Evolutionary conservation across 2,888 invertebrate species (phyloP).

Genomic region (Hydraecia micacea): DNA sequence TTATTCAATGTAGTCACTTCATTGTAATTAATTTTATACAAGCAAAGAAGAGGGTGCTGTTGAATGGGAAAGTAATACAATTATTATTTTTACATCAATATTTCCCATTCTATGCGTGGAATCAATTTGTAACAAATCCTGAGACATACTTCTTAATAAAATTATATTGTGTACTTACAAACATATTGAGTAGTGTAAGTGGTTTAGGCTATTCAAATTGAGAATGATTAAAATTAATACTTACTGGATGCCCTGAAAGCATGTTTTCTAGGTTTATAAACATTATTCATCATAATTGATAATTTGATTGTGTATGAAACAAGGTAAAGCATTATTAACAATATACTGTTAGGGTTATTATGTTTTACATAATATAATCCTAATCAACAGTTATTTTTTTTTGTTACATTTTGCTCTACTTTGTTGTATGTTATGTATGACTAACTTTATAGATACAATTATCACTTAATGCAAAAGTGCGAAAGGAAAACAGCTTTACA

Average conservation of each 20-base stretch:
- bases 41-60: slow-evolving; percentile 21
- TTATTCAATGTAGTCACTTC: slow-evolving; percentile 49
- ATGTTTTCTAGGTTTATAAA: slow-evolving; percentile 4
- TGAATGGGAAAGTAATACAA: slow-evolving; percentile 12
- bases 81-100: neutral
- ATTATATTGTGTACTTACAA: neutral
- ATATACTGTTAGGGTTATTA: too few species aligned
- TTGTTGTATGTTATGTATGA: slow-evolving; percentile 14
- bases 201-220: too few species aligned
- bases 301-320: neutral
- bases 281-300: neutral
- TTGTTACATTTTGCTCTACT: neutral
- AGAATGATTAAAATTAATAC: neutral
- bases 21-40: slow-evolving; percentile 27
- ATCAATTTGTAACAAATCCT: neutral
- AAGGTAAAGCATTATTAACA: neutral
- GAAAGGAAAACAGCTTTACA: neutral
- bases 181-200: neutral
- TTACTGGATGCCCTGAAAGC: neutral
- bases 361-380: neutral
- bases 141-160: neutral
- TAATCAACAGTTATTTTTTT: neutral
- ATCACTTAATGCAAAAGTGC: slow-evolving; percentile 19
- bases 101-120: neutral
- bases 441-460: slow-evolving; percentile 13